Evolutionary conservation across 2,797 vertebrate genomes (phyloP).

Genomic region (Buceros bicornis): DNA sequence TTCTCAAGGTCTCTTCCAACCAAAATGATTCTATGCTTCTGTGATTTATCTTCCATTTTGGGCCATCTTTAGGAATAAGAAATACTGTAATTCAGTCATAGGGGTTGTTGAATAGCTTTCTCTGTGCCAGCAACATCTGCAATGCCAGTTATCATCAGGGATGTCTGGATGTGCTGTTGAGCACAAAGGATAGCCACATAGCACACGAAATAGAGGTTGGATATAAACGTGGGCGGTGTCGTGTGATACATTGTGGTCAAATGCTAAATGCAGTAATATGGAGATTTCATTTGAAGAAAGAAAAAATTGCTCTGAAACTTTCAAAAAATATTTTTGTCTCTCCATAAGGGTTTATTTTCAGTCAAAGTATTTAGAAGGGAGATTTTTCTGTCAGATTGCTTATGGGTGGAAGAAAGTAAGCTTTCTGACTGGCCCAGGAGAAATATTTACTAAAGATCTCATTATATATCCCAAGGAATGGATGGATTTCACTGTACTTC

Average conservation of each 20-base stretch:
- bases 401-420: rapidly evolving
- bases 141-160: background rate
- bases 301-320: background rate
- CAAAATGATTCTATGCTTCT: too few species aligned
- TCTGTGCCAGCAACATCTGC: background rate
- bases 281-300: background rate
- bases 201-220: background rate
- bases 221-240: background rate
- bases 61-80: background rate
- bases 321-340: background rate
- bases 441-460: background rate
- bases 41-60: background rate
- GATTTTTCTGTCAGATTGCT: background rate
- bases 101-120: background rate
- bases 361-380: background rate
- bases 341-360: background rate
- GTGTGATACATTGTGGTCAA: background rate
- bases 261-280: background rate
- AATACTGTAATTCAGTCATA: background rate
- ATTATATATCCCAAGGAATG: background rate
- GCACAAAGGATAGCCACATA: background rate
- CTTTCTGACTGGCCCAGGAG: background rate
- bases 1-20: too few species aligned
- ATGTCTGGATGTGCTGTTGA: background rate
- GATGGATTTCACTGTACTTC: background rate